Base-by-base conservation (phyloP, 2,797 vertebrate genomes). In the Myiothlypis coronata region DNA sequence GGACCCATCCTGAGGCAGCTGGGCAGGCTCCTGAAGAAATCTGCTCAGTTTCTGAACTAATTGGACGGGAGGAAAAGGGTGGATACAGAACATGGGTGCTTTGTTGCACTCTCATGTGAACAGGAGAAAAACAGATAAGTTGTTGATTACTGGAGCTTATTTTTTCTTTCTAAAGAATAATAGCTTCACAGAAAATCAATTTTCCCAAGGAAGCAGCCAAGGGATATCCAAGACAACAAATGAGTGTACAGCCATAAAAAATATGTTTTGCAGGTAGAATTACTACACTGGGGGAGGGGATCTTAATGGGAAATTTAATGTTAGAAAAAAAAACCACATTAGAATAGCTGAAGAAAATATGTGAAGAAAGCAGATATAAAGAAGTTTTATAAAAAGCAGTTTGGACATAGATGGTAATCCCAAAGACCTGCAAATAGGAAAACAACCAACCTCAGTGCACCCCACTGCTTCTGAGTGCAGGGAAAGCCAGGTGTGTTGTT, bases 221-320 rank as follows among this genome's bases (percentile, higher is more conserved):
- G 24, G 52, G 74, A 63, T 39, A 74, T 26, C 34, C 3, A 17
- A 77, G 72, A 35, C 7, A 74, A 50, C 13, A 15, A 43, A n/a
- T 57, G 69, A 79, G 9, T 16, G 3, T 39, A 6, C 3, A 70
- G 11, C 30, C 16, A 32, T 47, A 34, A 56, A 80, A 82, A 72
- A 70, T 21, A 9, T 35, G 15, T 55, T 85, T 49, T 83, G 24
- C n/a, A 26, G 26, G 12, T 55, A 52, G 68, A 56, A 49, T 53
- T 74, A 60, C 24, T 32, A 13, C 18, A 17, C 9, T 15, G 13
- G 41, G 23, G 21, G n/a, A 35, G 0, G 0, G 20, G 28, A 43
- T 52, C 17, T 90, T 86, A 74, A 55, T 21, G 24, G 39, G 14
- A 19, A 70, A 37, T 60, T 57, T n/a, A 55, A 65, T 5, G 19